Evolutionary conservation across 2,888 invertebrate genomes (phyloP), one percentile per base, ranked within the genome.

Genomic region (Carabus problematicus): DNA sequence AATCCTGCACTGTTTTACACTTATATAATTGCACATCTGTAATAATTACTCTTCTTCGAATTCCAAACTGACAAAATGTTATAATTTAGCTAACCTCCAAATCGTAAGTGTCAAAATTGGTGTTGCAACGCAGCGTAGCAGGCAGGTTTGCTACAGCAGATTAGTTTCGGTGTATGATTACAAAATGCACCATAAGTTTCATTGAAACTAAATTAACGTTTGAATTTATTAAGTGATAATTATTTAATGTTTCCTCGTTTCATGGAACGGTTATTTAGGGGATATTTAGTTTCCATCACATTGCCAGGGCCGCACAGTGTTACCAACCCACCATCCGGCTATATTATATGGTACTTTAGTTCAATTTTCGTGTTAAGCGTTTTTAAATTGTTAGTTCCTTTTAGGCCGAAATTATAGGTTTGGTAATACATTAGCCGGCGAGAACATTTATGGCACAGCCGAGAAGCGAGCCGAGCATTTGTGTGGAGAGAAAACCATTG

Each of bases 331-430:
- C 16, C 18, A 60, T 40, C 60, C n/a, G 43, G 29, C 40, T 49
- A 55, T 61, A 69, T 69, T 69, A 69, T 69, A 69, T 62, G 69
- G 55, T 69, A 62, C 56, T 69, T 69, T 62, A 62, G 55, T 69
- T 56, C 69, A 69, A 69, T 69, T 69, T 69, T 69, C 61, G 43
- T 47, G 56, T 69, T 69, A 69, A 69, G 69, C 69, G 61, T 62
- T 69, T 69, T 69, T 69, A 69, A 69, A 69, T 69, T 69, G 69
- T 69, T 69, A 69, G 69, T 69, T 69, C 56, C 69, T 62, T 62
- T 62, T 55, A 14, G 42, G 59, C 14, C 18, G 18, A 69, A 69
- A 69, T 69, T 69, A 69, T 69, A 69, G 69, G 69, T 69, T 69
- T 60, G 29, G 67, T 42, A 52, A 40, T 42, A 67, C 67, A 67